Conservation (phyloP, 2,113 vertebrate genomes). For the Pluvianellus socialis region DNA sequence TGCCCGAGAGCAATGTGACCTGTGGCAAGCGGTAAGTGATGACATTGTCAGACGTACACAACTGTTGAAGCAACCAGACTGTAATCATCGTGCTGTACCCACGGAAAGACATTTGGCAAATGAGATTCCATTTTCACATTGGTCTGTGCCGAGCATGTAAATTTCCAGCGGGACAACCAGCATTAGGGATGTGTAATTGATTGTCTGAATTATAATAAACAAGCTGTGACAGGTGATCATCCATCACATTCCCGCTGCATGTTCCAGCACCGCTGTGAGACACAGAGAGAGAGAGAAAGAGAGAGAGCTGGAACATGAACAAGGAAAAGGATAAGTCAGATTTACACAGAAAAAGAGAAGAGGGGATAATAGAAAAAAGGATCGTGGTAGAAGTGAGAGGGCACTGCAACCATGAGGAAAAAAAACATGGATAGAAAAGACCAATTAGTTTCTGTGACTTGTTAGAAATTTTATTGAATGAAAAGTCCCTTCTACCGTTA, state of each 20-base stretch:
- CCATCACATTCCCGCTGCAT: slow-evolving; percentile 70
- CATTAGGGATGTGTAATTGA: slow-evolving; percentile 78
- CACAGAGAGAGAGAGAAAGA: background rate
- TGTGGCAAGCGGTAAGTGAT: slow-evolving; percentile 74
- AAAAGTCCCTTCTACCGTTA: background rate
- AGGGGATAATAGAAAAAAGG: background rate
- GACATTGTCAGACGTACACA: slow-evolving; percentile 68
- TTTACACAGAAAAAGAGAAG: background rate
- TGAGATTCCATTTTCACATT: slow-evolving; percentile 76
- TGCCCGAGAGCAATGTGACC: slow-evolving; percentile 68
- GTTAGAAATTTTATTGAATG: background rate
- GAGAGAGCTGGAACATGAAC: background rate
- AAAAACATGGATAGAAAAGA: background rate
- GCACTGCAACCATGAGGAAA: background rate
- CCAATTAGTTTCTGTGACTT: background rate
- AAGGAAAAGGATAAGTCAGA: background rate
- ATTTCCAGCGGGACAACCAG: slow-evolving; percentile 74
- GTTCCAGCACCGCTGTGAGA: slow-evolving; percentile 54
- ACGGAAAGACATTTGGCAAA: slow-evolving; percentile 78
- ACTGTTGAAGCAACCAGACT: slow-evolving; percentile 74
- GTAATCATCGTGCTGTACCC: slow-evolving; percentile 65
- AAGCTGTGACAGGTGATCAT: slow-evolving; percentile 79
- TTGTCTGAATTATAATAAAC: slow-evolving; percentile 81
- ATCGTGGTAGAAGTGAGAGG: background rate
- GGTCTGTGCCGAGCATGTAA: slow-evolving; percentile 78